Evolutionary conservation across 2,888 invertebrate species (phyloP), one percentile per base, ranked within the genome.

Genomic region (Agonopterix heracliana): DNA sequence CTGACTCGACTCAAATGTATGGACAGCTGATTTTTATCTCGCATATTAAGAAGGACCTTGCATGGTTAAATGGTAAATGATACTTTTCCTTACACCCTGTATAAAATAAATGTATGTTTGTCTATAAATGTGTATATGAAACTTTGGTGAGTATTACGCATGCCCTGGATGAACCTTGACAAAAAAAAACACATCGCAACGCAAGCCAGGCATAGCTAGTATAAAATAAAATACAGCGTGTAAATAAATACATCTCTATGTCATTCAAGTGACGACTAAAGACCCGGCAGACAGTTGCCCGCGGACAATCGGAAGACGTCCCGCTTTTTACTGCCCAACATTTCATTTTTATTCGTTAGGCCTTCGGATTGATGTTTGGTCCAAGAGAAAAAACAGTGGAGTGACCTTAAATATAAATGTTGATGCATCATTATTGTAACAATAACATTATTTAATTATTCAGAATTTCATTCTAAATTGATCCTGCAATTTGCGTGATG

Each of bases 271-370:
- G 38, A 38, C 26, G 38, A 38, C 38, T 9, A n/a, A 38, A 9
- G 38, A n/a, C 38, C 36, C 17, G 14, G 44, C 44, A 11, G 17
- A n/a, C 35, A 41, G 47, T 36, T 12, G 49, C 54, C 56, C 56
- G 53, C 57, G 64, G 66, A 67, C 74, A 68, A 67, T 68, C 62
- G 60, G 56, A 54, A 57, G 59, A 61, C 66, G 66, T 71, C 68
- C 69, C 70, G 74, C 70, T 71, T 75, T 77, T 80, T 78, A 81
- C 74, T 68, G 69, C 72, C 71, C 68, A 65, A 73, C 74, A 74
- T 77, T 78, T 77, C 74, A 79, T 79, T 81, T 81, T 80, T 81
- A 81, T 80, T 74, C 66, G 58, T 57, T 53, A 61, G 61, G 63
- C 65, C 63, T 63, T 63, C 60, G 60, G 62, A 61, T 62, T 53